These are phyloP conservation scores for Patella pellucida DNA, from an alignment of 2,888 invertebrate genomes.

Conservation along the genomic window DNA sequence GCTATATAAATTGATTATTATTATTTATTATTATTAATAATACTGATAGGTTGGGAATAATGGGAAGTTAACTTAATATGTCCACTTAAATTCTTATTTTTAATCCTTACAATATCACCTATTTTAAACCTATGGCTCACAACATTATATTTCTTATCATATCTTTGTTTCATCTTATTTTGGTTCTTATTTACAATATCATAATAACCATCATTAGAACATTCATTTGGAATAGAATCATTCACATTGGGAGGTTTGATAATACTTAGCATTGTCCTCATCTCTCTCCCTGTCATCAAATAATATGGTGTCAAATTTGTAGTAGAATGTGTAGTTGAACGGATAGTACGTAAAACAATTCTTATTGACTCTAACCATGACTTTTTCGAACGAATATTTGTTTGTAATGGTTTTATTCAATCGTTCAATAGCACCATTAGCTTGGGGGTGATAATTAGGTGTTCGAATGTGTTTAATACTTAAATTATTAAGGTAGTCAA, in stretches of 20 bases:
- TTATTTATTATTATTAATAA: too few relatives aligned
- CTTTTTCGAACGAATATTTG: background rate
- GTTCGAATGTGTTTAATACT: too few relatives aligned
- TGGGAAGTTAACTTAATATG: too few relatives aligned
- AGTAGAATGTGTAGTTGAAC: background rate
- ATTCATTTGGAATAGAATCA: background rate
- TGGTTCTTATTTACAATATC: background rate
- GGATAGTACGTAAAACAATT: background rate
- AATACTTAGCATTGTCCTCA: background rate
- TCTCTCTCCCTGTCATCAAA: conserved; percentile 1
- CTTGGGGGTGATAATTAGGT: background rate
- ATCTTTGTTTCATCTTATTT: background rate
- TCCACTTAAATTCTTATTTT: background rate
- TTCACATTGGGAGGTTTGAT: background rate
- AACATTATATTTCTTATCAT: conserved; percentile 1
- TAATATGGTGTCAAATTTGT: background rate
- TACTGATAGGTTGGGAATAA: conserved; percentile 9
- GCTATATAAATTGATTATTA: too few relatives aligned
- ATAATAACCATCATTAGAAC: background rate
- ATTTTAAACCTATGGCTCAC: conserved; percentile 4
- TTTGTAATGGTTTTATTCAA: background rate
- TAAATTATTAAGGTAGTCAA: too few relatives aligned
- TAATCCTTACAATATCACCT: background rate
- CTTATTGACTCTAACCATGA: background rate
- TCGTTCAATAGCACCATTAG: background rate